These are phyloP conservation scores for Melieria crassipennis DNA, from an alignment of 2,888 invertebrate genomes.

Conservation along the genomic window DNA sequence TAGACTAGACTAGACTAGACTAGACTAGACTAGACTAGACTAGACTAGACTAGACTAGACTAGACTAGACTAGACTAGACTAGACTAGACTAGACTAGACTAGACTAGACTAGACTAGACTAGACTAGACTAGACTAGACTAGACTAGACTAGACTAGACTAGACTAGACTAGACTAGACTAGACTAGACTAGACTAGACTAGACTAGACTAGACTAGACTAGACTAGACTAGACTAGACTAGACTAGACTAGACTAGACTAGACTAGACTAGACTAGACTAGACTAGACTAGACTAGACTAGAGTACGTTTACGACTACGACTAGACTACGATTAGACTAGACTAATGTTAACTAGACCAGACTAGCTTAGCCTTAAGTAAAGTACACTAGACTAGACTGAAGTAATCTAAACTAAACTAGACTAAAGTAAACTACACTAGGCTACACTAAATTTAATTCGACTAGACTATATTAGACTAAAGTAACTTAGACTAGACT, in stretches of 20 bases:
- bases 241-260: not conserved
- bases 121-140: conserved; percentile 8
- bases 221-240: not conserved
- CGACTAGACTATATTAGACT: not conserved
- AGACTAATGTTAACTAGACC: not conserved
- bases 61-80: conserved; percentile 7
- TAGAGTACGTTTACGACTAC: too few species aligned
- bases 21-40: not conserved
- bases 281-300: not conserved
- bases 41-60: conserved; percentile 4
- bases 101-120: conserved; percentile 7
- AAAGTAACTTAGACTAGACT: not conserved
- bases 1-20: conserved; percentile 5
- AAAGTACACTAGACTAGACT: not conserved
- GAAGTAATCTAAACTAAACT: not conserved
- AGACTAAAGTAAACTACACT: not conserved
- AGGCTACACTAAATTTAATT: not conserved
- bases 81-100: conserved; percentile 7
- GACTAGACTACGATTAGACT: not conserved
- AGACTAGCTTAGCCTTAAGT: not conserved
- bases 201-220: not conserved
- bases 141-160: conserved; percentile 6
- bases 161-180: not conserved
- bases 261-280: not conserved
- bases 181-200: not conserved